phyloP scores from a whole-genome alignment of 2,113 vertebrate species.

The cat (Felis catus) region DNA sequence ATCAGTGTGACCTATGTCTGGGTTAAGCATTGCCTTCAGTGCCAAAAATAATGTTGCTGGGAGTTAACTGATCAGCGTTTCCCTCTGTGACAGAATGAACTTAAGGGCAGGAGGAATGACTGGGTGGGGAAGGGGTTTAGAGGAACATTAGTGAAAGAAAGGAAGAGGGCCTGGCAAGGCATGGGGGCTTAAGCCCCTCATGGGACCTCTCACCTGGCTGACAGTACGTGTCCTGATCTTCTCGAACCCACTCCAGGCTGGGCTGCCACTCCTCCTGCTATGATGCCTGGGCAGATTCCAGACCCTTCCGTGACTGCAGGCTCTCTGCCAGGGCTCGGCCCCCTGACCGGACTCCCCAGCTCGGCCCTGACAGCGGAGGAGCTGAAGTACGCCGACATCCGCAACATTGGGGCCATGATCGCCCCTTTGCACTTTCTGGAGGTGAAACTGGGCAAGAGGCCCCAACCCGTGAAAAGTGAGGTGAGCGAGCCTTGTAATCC shows the following conservation, averaged over 20 bases:
- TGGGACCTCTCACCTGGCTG: background rate
- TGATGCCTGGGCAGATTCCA: conserved; percentile 98
- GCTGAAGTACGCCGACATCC: conserved; percentile 93
- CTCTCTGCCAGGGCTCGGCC: conserved; percentile 93
- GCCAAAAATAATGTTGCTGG: background rate
- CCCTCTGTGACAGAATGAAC: background rate
- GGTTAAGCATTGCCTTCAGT: background rate
- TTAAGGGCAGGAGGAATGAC: background rate
- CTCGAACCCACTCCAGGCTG: conserved; percentile 71
- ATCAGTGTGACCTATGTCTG: background rate
- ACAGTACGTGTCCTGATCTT: background rate
- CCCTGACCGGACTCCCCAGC: conserved; percentile 92
- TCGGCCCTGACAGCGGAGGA: conserved; percentile 91
- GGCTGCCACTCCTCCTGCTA: conserved; percentile 86
- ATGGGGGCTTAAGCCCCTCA: background rate
- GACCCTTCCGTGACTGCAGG: conserved; percentile 95
- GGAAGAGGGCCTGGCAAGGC: background rate
- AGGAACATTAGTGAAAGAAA: background rate
- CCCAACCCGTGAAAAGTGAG: conserved; percentile 94
- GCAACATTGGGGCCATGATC: conserved; percentile 93
- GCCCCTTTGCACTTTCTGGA: conserved; percentile 95
- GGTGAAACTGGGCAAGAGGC: conserved; percentile 92
- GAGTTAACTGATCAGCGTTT: background rate
- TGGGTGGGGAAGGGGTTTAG: background rate
- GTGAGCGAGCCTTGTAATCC: conserved; percentile 80